These are phyloP conservation scores for Slavum lentiscoides DNA, from an alignment of 2,888 invertebrate genomes.

Conservation along the genomic window DNA sequence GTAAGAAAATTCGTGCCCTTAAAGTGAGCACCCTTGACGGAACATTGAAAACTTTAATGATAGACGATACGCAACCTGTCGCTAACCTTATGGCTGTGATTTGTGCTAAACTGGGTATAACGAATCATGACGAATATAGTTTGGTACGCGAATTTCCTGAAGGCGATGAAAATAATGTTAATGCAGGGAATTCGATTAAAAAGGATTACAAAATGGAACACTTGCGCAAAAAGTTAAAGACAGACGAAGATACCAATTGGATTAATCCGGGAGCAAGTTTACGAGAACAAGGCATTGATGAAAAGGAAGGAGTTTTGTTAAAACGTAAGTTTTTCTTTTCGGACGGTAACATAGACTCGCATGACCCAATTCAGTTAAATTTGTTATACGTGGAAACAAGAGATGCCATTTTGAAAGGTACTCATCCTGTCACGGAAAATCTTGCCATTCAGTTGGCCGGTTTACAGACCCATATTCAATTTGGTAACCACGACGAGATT, in stretches of 20 bases:
- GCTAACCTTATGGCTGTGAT: conserved; percentile 98
- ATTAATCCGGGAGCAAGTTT: conserved; percentile 95
- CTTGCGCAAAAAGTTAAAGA: conserved; percentile 91
- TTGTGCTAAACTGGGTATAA: conserved; percentile 90
- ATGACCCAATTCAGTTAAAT: conserved; percentile 96
- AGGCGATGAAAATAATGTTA: conserved; percentile 74
- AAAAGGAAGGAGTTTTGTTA: conserved; percentile 86
- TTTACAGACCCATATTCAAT: conserved; percentile 97
- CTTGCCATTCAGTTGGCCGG: conserved; percentile 96
- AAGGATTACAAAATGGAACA: conserved; percentile 95
- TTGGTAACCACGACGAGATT: conserved; percentile 88
- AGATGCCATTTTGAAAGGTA: conserved; percentile 94
- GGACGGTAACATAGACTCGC: conserved; percentile 96
- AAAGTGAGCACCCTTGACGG: conserved; percentile 95
- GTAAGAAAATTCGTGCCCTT: conserved; percentile 89
- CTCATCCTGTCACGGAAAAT: conserved; percentile 95
- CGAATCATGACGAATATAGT: conserved; percentile 98
- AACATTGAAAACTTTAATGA: conserved; percentile 91
- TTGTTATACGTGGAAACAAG: conserved; percentile 93
- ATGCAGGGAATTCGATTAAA: conserved; percentile 88
- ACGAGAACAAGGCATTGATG: conserved; percentile 94
- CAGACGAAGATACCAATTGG: conserved; percentile 99
- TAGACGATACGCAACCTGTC: conserved; percentile 99
- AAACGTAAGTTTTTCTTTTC: conserved; percentile 96
- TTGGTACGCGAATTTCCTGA: conserved; percentile 88